Percentiles rank a stretch among this genome's conserved stretches.
phyloP scores from a whole-genome alignment of 2,113 vertebrate species.

The Aythya baeri region DNA sequence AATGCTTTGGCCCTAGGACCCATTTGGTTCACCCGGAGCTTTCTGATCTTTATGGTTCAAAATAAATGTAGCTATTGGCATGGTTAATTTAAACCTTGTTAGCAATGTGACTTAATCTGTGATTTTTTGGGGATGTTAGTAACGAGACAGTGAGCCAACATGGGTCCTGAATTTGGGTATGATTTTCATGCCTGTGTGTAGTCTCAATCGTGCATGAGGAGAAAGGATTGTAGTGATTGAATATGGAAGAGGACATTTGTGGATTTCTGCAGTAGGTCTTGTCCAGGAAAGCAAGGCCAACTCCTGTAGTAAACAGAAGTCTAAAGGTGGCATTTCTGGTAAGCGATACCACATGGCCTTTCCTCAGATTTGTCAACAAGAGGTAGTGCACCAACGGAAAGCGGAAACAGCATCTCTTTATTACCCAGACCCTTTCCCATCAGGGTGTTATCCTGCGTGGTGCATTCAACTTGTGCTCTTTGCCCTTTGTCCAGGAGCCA shows the following conservation, averaged over 20 bases:
- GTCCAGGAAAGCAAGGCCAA: background rate
- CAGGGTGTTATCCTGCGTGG: background rate
- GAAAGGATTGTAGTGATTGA: background rate
- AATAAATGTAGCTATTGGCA: background rate
- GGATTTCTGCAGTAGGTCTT: background rate
- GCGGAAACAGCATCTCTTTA: background rate
- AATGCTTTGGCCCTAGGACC: background rate
- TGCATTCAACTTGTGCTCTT: background rate
- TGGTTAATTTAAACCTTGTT: constrained; percentile 7
- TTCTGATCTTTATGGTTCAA: background rate
- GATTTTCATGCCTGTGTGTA: background rate
- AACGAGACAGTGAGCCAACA: background rate
- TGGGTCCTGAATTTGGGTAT: background rate
- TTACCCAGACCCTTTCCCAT: background rate
- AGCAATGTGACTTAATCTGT: background rate
- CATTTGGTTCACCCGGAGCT: background rate
- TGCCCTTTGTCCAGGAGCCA: background rate
- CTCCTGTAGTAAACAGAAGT: background rate
- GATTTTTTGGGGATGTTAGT: background rate
- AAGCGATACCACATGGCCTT: background rate
- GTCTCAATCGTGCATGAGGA: background rate
- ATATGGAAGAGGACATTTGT: background rate
- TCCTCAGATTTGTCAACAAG: background rate
- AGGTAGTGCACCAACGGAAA: background rate
- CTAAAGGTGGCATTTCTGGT: background rate